Evolutionary conservation across 2,113 vertebrate genomes (phyloP), one percentile per base, ranked within the genome.

Genomic region (Manacus vitellinus): DNA sequence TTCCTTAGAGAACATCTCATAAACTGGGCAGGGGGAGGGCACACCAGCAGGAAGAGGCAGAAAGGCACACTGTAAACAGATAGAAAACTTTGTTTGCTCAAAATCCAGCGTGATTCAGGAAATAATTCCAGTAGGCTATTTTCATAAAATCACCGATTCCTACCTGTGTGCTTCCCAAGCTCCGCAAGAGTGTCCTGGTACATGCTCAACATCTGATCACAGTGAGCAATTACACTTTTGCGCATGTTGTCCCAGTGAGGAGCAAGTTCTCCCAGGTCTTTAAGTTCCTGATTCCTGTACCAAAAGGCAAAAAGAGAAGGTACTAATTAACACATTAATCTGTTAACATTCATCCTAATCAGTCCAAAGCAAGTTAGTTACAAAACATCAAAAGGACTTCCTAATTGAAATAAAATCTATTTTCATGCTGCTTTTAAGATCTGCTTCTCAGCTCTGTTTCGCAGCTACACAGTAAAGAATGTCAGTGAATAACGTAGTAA

Each of bases 201-300:
- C 95, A 98, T 94, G 81, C 89, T 98, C 97, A 99, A 96, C 98
- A 99, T 98, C 93, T 99, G 99, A 76, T 98, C 98, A 81, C 99
- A 99, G 95, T 99, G 99, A 73, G 98, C 97, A 76, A 99, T 99
- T 87, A 99, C 99, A 81, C 99, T 99, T 96, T 98, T 99, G 76
- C 99, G 98, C 84, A 99, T 97, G 89, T 99, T 99, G 97, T 99
- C 99, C 99, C 99, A 99, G 94, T 99, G 99, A 94, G 99, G 99
- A 85, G 99, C 99, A 37, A 99, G 99, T n/a, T 99, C 99, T 25
- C 99, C 99, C 78, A 99, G 97, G 82, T 99, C 99, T 89, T 98
- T 99, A 77, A 99, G 98, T 59, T 99, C 99, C 94, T 99, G 99
- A 96, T 99, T 98, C 98, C 99, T 99, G 93, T 49, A 85, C 37